Evolutionary conservation across 2,113 vertebrate species (phyloP), one percentile per base, ranked within the genome.

Genomic region (Chaenogobius annularis): DNA sequence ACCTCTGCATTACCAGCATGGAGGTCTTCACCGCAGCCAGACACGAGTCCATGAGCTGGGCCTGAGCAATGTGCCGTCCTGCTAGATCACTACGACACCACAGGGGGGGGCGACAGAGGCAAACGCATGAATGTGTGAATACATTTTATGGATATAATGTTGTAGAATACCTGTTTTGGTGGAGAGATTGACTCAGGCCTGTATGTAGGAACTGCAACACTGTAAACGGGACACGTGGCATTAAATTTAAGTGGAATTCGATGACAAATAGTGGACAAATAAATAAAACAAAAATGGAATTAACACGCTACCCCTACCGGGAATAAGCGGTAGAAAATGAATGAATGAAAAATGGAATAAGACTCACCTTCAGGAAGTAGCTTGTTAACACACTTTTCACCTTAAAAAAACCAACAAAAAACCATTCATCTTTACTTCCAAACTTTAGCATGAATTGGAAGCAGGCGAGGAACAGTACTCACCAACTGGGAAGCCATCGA

Each of bases 401-500:
- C 97, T 99, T 20, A 54, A 20, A 54, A 26, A 65, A 69, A n/a
- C 31, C 76, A 1, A 37, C 68, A 23, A 65, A 69, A 19, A 37
- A 76, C 1, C 10, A 19, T n/a, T 3, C 3, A 20, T 17, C 4
- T 43, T 10, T 5, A n/a, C 10, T 10, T n/a, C 3, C 10, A 63
- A 37, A 11, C 17, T 5, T 63, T 11, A 3, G 3, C 17, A 40
- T 63, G 17, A 40, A 40, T 10, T 20, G 10, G 10, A 63, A 17
- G 56, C 7, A 2, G 4, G 3, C 26, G 66, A 13, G 0, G 8
- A 12, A 20, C 20, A 19, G 6, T 7, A 81, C 75, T 69, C 88
- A 99, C 97, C 97, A n/a, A 96, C 72, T 48, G 73, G 84, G 74
- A 95, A 96, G 59, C 94, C 88, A 66, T 98, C 96, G 88, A 97